Evolutionary conservation across 2,888 invertebrate species (phyloP).

Genomic region (Hydriomena furcata): DNA sequence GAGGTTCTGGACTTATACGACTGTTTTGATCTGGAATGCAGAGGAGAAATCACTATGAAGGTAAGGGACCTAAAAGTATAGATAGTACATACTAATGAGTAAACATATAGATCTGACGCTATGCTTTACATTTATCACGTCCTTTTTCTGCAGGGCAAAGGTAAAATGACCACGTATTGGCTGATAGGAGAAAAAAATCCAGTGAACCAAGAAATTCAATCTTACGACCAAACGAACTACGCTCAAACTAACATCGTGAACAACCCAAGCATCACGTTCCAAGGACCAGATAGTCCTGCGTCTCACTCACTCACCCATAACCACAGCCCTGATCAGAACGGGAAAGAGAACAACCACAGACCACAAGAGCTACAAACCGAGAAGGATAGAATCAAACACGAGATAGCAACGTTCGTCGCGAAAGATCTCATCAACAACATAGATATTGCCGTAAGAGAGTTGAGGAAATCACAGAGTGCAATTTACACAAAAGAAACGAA

Average conservation of each 20-base stretch:
- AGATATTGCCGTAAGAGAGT: conserved; percentile 70
- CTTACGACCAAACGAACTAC: conserved; percentile 46
- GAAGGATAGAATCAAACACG: conserved; percentile 73
- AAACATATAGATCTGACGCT: too few species aligned
- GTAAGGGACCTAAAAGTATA: conserved; percentile 65
- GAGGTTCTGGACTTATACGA: conserved; percentile 92
- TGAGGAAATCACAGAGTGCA: conserved; percentile 70
- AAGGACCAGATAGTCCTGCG: conserved; percentile 77
- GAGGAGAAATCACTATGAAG: conserved; percentile 97
- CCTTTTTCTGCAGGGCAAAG: conserved; percentile 88
- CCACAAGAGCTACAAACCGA: conserved; percentile 63
- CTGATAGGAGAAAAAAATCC: conserved; percentile 87
- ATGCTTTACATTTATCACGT: neutral
- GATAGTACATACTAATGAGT: too few species aligned
- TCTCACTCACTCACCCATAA: conserved; percentile 69
- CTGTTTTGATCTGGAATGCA: conserved; percentile 91
- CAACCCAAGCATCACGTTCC: conserved; percentile 76
- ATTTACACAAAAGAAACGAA: conserved; percentile 52
- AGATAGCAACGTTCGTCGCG: conserved; percentile 75
- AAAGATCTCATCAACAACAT: conserved; percentile 76
- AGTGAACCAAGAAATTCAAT: conserved; percentile 41
- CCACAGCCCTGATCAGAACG: conserved; percentile 63
- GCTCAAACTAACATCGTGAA: conserved; percentile 47
- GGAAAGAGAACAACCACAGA: conserved; percentile 52
- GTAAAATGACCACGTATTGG: conserved; percentile 95